phyloP scores from a whole-genome alignment of 1,140 invertebrate species.

The Neoseiulus cucumeris region DNA sequence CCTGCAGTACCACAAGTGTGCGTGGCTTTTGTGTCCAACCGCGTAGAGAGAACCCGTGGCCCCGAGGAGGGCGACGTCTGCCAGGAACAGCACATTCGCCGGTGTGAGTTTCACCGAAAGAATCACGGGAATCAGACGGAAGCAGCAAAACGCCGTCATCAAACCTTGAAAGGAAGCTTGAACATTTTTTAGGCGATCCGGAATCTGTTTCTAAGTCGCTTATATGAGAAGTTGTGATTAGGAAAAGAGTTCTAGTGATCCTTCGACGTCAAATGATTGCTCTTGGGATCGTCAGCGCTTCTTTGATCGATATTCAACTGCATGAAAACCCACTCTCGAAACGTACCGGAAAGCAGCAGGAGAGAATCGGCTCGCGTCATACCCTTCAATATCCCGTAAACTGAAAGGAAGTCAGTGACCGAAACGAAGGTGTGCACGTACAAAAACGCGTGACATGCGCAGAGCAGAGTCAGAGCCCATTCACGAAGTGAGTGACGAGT shows the following conservation, averaged over 20 bases:
- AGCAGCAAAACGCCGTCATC: neutral
- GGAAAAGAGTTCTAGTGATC: too few species aligned
- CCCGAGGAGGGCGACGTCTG: neutral
- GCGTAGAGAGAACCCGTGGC: neutral
- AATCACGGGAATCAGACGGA: neutral
- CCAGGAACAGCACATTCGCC: constrained; percentile 3
- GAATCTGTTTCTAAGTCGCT: too few species aligned
- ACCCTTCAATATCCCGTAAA: constrained; percentile 5
- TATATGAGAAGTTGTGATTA: too few species aligned
- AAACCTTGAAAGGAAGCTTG: neutral
- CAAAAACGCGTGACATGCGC: neutral
- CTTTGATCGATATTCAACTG: too few species aligned
- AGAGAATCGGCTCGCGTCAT: neutral
- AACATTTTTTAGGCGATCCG: too few species aligned
- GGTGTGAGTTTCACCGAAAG: constrained; percentile 3
- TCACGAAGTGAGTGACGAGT: neutral
- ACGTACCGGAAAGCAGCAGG: neutral
- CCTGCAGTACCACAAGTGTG: constrained; percentile 8
- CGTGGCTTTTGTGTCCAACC: constrained; percentile 4
- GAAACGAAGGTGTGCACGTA: constrained; percentile 10
- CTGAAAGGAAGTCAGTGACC: neutral
- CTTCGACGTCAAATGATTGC: too few species aligned
- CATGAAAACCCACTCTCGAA: too few species aligned
- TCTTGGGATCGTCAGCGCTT: too few species aligned
- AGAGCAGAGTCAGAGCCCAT: constrained; percentile 3